Evolutionary conservation across 1,140 invertebrate genomes (phyloP), one percentile per base, ranked within the genome.

Genomic region (Archivesica marissinica): DNA sequence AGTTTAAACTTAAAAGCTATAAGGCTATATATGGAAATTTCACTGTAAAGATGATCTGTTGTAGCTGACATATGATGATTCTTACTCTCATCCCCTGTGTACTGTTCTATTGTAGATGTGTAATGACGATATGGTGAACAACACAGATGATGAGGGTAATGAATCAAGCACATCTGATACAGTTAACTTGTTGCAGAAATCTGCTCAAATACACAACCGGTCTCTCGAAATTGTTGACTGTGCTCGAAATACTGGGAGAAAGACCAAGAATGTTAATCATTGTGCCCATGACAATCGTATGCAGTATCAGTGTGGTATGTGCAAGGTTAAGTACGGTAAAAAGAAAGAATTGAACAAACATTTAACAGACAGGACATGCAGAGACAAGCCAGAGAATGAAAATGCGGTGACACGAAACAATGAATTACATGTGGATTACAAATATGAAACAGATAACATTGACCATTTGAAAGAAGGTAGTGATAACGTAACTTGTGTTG

Each of bases 41-140:
- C n/a, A n/a, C n/a, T n/a, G n/a, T n/a, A n/a, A n/a, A n/a, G n/a
- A n/a, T n/a, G n/a, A n/a, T n/a, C n/a, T n/a, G n/a, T n/a, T n/a
- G n/a, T n/a, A n/a, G n/a, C n/a, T n/a, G n/a, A n/a, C n/a, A n/a
- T n/a, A n/a, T n/a, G n/a, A n/a, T n/a, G n/a, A n/a, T n/a, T n/a
- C n/a, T n/a, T n/a, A n/a, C n/a, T n/a, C n/a, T n/a, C n/a, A n/a
- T n/a, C n/a, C n/a, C n/a, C n/a, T n/a, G n/a, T n/a, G n/a, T n/a
- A n/a, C n/a, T n/a, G n/a, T 64, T 64, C 59, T 64, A 64, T n/a
- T 64, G 33, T 64, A 64, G 59, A 64, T 64, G 30, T 1, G 33
- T 17, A 35, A 13, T 64, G 30, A 35, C 38, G 59, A 64, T 0
- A 33, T 17, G 20, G 59, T 17, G 59, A 64, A 17, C 28, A 64